phyloP scores from a whole-genome alignment of 2,797 vertebrate genomes.

The Cirrhinus molitorella region DNA sequence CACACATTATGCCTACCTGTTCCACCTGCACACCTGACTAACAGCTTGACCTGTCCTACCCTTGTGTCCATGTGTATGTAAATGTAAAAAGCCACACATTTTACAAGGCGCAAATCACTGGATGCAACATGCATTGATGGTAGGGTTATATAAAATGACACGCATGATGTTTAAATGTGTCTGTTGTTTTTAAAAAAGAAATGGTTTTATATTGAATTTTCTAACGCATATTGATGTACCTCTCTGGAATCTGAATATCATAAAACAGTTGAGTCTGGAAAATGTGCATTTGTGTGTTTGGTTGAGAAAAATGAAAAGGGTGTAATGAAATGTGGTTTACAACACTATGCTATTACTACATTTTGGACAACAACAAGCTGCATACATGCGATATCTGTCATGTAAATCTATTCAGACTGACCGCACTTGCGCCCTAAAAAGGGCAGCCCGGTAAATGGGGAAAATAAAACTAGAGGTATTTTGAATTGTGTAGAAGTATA shows the following conservation, averaged over 20 bases:
- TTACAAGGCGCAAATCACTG: not conserved
- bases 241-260: not conserved
- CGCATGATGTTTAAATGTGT: not conserved
- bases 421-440: not conserved
- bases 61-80: not conserved
- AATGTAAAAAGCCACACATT: not conserved
- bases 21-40: not conserved
- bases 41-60: not conserved
- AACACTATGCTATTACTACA: not conserved
- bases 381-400: too few relatives aligned
- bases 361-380: too few relatives aligned
- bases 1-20: not conserved
- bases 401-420: not conserved
- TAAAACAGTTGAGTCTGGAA: not conserved
- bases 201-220: constrained; percentile 12
- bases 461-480: not conserved
- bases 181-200: not conserved
- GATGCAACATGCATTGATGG: not conserved
- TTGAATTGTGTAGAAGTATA: too few relatives aligned
- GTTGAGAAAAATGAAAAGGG: not conserved
- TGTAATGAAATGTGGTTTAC: not conserved
- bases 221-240: not conserved
- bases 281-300: not conserved
- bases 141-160: not conserved
- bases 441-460: too few relatives aligned